Percentiles rank a stretch among this genome's conserved stretches.
These are phyloP conservation scores for Harpalus rubripes DNA, from an alignment of 2,888 invertebrate species.

Conservation along the genomic window DNA sequence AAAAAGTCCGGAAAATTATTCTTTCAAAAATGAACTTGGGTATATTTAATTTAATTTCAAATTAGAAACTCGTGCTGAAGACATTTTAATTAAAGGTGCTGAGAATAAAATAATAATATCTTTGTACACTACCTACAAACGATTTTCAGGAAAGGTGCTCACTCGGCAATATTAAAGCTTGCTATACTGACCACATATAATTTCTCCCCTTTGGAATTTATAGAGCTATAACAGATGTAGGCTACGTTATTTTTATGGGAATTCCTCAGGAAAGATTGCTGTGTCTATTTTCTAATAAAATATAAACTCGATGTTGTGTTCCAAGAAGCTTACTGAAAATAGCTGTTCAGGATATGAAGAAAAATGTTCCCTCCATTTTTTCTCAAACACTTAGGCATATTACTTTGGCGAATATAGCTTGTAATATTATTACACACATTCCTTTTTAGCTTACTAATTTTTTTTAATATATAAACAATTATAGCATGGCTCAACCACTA, in stretches of 20 bases:
- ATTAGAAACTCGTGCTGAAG: constrained; percentile 4
- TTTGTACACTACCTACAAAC: background rate
- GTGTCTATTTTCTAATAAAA: constrained; percentile 51
- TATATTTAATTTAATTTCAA: constrained; percentile 14
- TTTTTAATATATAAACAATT: no score
- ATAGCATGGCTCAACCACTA: no score
- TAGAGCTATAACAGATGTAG: constrained; percentile 39
- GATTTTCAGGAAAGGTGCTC: background rate
- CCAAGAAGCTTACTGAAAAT: constrained; percentile 23
- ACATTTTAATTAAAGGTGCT: constrained; percentile 42
- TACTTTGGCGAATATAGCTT: background rate
- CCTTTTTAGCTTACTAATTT: no score
- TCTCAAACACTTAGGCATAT: constrained; percentile 16
- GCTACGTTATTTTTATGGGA: constrained; percentile 55
- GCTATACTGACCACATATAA: constrained; percentile 18
- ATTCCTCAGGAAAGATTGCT: constrained; percentile 18
- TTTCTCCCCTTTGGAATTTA: constrained; percentile 24
- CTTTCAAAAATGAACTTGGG: background rate
- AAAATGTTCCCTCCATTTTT: constrained; percentile 26
- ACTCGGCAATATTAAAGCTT: background rate
- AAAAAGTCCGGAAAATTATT: constrained; percentile 1
- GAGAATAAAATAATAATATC: constrained; percentile 14
- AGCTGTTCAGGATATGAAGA: constrained; percentile 36
- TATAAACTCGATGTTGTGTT: constrained; percentile 49
- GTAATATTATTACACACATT: background rate